These are phyloP conservation scores for Prunella fulvescens DNA, from an alignment of 2,113 vertebrate species.

Conservation along the genomic window DNA sequence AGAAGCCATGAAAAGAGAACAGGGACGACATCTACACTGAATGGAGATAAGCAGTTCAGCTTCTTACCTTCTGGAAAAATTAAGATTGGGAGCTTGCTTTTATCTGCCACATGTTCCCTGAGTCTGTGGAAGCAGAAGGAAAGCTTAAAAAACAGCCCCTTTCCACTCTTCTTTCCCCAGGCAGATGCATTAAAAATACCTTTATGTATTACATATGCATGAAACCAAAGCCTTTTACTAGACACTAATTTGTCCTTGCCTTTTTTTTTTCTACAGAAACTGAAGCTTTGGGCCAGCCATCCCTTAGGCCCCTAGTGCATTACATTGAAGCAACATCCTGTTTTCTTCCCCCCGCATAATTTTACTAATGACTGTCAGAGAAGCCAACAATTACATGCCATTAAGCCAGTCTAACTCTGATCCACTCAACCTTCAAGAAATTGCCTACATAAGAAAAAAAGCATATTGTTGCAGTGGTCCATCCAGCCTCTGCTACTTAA, in stretches of 20 bases:
- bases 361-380: not conserved
- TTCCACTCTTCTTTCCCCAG: not conserved
- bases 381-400: not conserved
- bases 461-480: not conserved
- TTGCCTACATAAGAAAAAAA: not conserved
- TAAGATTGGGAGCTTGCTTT: slow-evolving; percentile 90
- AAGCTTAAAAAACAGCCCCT: not conserved
- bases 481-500: not conserved
- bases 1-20: not conserved
- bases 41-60: not conserved
- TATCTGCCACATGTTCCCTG: slow-evolving; percentile 84
- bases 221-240: not conserved
- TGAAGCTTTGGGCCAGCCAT: not conserved
- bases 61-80: slow-evolving; percentile 96
- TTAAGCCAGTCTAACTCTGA: not conserved
- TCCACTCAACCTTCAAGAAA: not conserved
- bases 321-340: not conserved
- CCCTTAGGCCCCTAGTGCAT: not conserved
- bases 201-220: not conserved
- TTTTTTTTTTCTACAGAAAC: not conserved
- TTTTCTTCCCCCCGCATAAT: not conserved
- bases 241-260: not conserved
- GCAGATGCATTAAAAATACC: not conserved
- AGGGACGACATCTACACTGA: not conserved
- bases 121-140: slow-evolving; percentile 74